Conservation (phyloP, 2,888 invertebrate genomes). For the Morpho deidamia region DNA sequence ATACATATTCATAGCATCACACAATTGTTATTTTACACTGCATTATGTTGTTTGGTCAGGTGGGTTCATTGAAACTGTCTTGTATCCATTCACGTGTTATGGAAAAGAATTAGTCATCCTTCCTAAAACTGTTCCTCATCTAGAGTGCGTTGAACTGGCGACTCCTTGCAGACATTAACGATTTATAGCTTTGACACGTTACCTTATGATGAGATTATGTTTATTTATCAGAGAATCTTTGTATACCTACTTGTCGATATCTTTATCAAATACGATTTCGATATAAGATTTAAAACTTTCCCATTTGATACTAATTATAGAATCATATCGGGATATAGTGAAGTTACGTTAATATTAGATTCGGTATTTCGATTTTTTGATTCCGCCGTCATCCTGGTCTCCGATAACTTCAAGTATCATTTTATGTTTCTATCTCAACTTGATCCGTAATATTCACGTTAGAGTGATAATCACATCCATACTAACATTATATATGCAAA, state of each 20-base stretch:
- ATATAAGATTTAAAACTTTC: too few relatives aligned
- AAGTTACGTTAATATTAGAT: too few relatives aligned
- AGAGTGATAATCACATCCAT: too few relatives aligned
- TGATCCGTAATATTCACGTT: too few relatives aligned
- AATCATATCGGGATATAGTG: too few relatives aligned
- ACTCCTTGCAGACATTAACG: conserved; percentile 8
- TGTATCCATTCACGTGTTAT: conserved; percentile 6
- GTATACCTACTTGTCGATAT: background rate
- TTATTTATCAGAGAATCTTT: background rate
- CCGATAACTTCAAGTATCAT: too few relatives aligned
- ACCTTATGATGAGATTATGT: background rate
- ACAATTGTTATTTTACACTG: background rate
- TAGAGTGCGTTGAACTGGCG: conserved; percentile 18
- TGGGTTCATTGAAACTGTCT: conserved; percentile 10
- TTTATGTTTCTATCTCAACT: too few relatives aligned
- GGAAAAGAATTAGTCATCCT: conserved; percentile 48
- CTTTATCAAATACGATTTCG: background rate
- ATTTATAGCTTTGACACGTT: conserved; percentile 14
- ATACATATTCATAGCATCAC: background rate
- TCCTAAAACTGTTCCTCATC: conserved; percentile 37
- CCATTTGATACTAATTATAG: too few relatives aligned
- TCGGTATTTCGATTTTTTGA: too few relatives aligned
- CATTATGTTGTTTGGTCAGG: conserved; percentile 3
- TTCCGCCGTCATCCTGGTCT: too few relatives aligned
- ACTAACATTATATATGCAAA: too few relatives aligned